Evolutionary conservation across 1,140 invertebrate genomes (phyloP).

Genomic region (Pseudomyrmex cubaensis): DNA sequence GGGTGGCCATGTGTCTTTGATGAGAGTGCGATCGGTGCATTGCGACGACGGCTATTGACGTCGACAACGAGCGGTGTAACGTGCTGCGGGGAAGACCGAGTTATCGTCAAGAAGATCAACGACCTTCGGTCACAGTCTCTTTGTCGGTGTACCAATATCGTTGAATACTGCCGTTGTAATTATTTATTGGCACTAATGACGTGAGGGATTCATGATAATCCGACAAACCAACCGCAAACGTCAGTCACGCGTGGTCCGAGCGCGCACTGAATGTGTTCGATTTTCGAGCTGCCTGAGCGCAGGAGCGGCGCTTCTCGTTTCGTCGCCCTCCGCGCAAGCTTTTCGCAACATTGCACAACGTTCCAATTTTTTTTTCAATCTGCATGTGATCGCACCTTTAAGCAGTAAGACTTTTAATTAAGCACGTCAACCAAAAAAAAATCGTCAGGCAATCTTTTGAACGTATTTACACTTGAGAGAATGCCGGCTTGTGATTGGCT

Average conservation of each 20-base stretch:
- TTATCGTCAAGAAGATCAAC: not conserved
- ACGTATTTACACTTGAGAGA: too few species aligned
- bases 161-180: not conserved
- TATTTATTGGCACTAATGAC: too few species aligned
- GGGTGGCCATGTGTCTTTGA: not conserved
- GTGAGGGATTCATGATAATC: too few species aligned
- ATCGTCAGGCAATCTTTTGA: too few species aligned
- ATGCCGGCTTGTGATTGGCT: too few species aligned
- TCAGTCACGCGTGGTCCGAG: conserved; percentile 16
- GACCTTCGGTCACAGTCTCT: not conserved
- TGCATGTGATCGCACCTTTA: too few species aligned
- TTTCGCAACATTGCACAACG: too few species aligned
- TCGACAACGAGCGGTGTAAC: not conserved
- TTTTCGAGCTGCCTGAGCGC: not conserved
- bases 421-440: too few species aligned
- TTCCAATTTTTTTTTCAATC: too few species aligned
- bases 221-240: not conserved
- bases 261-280: conserved; percentile 27
- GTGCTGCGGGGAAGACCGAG: not conserved
- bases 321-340: not conserved
- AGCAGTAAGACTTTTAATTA: too few species aligned
- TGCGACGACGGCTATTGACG: not conserved
- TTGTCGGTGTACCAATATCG: not conserved
- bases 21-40: not conserved
- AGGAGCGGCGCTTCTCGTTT: not conserved